Conservation (phyloP, 2,888 invertebrate species). For the Norana najaformis region DNA sequence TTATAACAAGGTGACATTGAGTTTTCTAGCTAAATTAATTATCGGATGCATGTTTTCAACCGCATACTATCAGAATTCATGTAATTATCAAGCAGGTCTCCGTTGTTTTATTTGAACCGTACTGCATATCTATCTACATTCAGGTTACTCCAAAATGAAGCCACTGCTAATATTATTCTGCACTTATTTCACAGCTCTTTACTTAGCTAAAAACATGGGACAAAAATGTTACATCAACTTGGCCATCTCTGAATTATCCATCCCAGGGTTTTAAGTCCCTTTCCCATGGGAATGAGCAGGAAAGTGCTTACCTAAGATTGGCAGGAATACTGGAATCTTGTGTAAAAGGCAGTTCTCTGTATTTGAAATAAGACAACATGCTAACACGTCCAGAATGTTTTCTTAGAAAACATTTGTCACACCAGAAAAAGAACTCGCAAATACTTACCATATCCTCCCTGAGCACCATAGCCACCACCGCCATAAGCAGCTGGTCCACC, state of each 20-base stretch:
- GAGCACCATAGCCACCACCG: conserved; percentile 15
- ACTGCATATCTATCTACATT: not conserved
- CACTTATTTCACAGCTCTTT: too few relatives aligned
- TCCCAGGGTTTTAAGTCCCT: not conserved
- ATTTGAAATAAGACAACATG: not conserved
- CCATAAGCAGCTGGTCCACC: conserved; percentile 19
- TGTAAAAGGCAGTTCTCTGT: not conserved
- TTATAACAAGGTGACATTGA: too few relatives aligned
- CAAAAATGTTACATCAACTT: too few relatives aligned
- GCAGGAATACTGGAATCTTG: not conserved
- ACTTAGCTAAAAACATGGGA: too few relatives aligned
- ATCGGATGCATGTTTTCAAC: too few relatives aligned
- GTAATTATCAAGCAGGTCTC: too few relatives aligned
- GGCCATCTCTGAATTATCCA: not conserved
- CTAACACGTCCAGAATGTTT: not conserved
- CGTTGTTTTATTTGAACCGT: too few relatives aligned
- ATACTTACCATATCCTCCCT: not conserved
- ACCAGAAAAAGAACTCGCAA: not conserved
- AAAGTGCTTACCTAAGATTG: not conserved
- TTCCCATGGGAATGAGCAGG: not conserved
- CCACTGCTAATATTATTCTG: not conserved
- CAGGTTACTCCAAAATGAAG: not conserved
- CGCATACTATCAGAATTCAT: too few relatives aligned
- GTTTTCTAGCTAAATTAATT: too few relatives aligned
- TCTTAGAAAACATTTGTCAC: not conserved